Evolutionary conservation across 2,888 invertebrate species (phyloP).

Genomic region (Notodonta dromedarius): DNA sequence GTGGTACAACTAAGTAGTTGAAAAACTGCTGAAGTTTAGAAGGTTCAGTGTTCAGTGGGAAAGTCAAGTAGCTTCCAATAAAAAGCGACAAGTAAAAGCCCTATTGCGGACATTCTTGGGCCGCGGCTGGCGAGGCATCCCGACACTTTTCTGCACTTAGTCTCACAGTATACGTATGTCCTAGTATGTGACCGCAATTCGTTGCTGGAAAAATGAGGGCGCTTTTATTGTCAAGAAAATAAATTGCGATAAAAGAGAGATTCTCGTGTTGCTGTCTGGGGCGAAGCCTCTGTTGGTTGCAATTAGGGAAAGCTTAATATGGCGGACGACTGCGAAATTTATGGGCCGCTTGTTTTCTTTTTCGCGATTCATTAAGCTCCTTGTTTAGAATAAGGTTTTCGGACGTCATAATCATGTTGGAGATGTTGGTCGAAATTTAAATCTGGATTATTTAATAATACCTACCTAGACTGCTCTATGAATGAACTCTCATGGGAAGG

Average conservation of each 20-base stretch:
- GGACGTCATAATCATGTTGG: conserved; percentile 14
- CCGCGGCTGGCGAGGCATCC: conserved; percentile 44
- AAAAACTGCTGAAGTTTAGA: conserved; percentile 30
- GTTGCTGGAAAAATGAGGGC: conserved; percentile 58
- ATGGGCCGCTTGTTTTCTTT: conserved; percentile 45
- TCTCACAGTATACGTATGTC: conserved; percentile 47
- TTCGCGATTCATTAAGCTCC: conserved; percentile 34
- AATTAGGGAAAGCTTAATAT: conserved; percentile 62
- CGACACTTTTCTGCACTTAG: conserved; percentile 74
- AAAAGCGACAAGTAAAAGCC: conserved; percentile 59
- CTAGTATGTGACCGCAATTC: conserved; percentile 65
- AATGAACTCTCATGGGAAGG: too few relatives aligned
- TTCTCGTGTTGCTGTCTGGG: conserved; percentile 25
- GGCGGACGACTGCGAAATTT: conserved; percentile 53
- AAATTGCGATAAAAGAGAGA: conserved; percentile 43
- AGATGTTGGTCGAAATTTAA: too few relatives aligned
- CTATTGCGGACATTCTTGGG: conserved; percentile 57
- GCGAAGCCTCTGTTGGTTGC: conserved; percentile 44
- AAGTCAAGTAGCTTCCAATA: conserved; percentile 51
- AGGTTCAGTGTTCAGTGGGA: conserved; percentile 31
- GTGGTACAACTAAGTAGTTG: conserved; percentile 3
- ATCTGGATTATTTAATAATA: too few relatives aligned
- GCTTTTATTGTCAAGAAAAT: conserved; percentile 65
- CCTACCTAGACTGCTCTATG: too few relatives aligned
- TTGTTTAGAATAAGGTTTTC: conserved; percentile 35